Conservation (phyloP, 2,888 invertebrate species). For the Cosmopolites sordidus region DNA sequence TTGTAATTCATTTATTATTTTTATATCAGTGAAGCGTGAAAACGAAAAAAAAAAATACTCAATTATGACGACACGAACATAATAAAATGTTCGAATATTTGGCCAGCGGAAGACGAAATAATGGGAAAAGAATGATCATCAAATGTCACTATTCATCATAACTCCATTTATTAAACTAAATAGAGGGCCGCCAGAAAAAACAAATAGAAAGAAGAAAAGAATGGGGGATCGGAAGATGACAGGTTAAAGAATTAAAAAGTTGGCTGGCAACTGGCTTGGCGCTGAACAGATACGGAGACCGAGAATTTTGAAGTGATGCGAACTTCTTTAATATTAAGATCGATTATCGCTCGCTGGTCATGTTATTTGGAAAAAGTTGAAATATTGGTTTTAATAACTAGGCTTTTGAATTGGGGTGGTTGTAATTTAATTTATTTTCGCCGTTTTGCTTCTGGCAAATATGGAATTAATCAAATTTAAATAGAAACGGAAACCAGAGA, state of each 20-base stretch:
- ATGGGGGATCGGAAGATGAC: slow-evolving; percentile 21
- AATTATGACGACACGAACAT: background rate
- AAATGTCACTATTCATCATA: slow-evolving; percentile 40
- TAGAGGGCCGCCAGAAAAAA: slow-evolving; percentile 38
- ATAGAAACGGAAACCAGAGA: no score
- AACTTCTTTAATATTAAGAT: slow-evolving; percentile 26
- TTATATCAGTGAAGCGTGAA: no score
- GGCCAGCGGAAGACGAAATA: background rate
- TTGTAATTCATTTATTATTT: no score
- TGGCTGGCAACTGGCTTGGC: slow-evolving; percentile 22
- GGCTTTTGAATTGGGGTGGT: background rate
- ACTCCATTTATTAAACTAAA: slow-evolving; percentile 40
- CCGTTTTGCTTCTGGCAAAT: no score
- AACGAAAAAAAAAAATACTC: no score
- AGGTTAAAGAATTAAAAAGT: slow-evolving; percentile 27
- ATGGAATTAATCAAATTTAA: no score
- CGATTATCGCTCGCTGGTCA: slow-evolving; percentile 23
- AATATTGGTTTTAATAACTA: slow-evolving; percentile 15
- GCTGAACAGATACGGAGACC: slow-evolving; percentile 26
- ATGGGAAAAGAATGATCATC: slow-evolving; percentile 11
- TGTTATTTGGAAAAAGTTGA: slow-evolving; percentile 17
- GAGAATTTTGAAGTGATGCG: slow-evolving; percentile 23
- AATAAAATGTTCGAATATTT: slow-evolving; percentile 2
- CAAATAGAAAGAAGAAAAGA: slow-evolving; percentile 34
- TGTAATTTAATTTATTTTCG: slow-evolving; percentile 1